Percentiles rank a stretch among this genome's conserved stretches.
These are phyloP conservation scores for Nasonia vitripennis DNA, from an alignment of 1,140 invertebrate species.

Conservation along the genomic window DNA sequence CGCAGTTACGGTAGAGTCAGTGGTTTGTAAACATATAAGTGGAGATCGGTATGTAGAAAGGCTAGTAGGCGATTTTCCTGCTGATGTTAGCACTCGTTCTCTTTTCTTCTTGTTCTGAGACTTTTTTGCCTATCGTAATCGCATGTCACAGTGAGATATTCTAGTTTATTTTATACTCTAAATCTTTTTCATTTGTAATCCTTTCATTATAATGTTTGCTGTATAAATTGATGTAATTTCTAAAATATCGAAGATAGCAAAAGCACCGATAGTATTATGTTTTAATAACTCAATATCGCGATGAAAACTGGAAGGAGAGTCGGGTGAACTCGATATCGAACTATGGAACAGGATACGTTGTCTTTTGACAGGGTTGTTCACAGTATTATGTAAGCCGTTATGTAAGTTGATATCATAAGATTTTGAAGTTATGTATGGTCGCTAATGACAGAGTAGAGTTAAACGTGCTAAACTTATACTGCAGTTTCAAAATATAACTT, in stretches of 20 bases:
- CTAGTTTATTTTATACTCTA: background rate
- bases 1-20: conserved; percentile 11
- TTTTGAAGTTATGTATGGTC: background rate
- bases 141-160: too few species aligned
- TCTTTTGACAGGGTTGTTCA: background rate
- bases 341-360: background rate
- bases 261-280: background rate
- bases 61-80: background rate
- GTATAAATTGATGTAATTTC: background rate
- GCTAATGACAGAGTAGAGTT: background rate
- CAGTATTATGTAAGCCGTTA: background rate
- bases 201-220: too few species aligned
- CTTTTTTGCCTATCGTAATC: too few species aligned
- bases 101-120: background rate
- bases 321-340: background rate
- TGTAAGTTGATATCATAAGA: background rate
- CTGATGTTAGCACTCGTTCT: background rate
- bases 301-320: background rate
- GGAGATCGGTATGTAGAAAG: background rate
- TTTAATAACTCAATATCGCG: background rate
- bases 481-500: too few species aligned
- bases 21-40: conserved; percentile 37
- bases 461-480: too few species aligned
- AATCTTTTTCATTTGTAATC: too few species aligned
- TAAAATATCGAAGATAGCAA: background rate